Evolutionary conservation across 2,888 invertebrate genomes (phyloP).

Genomic region (Ectemnius cavifrons): DNA sequence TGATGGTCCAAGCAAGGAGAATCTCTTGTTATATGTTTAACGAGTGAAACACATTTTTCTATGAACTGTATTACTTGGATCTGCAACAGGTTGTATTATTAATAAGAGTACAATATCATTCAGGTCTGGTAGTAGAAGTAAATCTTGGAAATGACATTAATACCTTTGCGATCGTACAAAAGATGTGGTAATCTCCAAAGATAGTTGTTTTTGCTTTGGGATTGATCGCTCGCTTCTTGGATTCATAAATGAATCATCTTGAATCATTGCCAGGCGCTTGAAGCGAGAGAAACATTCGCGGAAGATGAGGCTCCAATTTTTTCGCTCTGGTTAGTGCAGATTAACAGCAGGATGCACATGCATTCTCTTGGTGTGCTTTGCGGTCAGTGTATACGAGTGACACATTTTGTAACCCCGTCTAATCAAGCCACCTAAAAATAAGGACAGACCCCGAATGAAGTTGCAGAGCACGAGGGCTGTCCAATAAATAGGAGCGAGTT

Average conservation of each 20-base stretch:
- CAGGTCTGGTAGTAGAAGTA: too few relatives aligned
- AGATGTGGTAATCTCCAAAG: background rate
- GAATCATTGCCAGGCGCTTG: constrained; percentile 1
- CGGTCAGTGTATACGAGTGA: background rate
- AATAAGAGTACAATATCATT: too few relatives aligned
- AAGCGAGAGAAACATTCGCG: too few relatives aligned
- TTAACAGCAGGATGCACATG: too few relatives aligned
- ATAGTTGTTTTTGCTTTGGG: background rate
- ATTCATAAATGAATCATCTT: background rate
- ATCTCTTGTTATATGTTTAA: constrained; percentile 19
- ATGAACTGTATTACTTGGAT: constrained; percentile 39
- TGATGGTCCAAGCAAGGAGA: constrained; percentile 22
- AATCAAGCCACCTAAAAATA: background rate
- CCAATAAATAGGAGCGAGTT: too few relatives aligned
- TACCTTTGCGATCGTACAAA: background rate
- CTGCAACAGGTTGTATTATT: constrained; percentile 40
- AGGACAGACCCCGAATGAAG: background rate
- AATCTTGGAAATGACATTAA: too few relatives aligned
- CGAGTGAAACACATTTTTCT: constrained; percentile 34
- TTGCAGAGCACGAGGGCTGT: too few relatives aligned
- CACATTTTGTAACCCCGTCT: constrained; percentile 5
- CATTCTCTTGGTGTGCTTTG: constrained; percentile 2
- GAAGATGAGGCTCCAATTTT: too few relatives aligned
- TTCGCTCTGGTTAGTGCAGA: too few relatives aligned
- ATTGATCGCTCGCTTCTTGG: background rate